Conservation (phyloP, 2,888 invertebrate genomes). For the Tethea ocularis region DNA sequence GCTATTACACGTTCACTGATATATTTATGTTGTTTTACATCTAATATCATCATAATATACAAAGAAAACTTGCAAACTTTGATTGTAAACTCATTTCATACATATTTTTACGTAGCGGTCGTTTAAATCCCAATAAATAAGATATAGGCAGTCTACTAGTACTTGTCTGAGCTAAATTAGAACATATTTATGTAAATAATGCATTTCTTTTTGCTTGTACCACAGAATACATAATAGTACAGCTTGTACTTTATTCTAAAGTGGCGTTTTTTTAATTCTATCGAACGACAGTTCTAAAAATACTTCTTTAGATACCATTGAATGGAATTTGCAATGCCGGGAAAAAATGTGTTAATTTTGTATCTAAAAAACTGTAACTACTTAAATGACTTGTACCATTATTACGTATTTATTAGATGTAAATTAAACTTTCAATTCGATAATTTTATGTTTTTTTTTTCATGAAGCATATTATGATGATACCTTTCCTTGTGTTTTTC, state of each 20-base stretch:
- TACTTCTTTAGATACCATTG: background rate
- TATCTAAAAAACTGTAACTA: background rate
- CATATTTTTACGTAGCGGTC: background rate
- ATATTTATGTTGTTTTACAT: background rate
- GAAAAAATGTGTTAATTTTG: constrained; percentile 5
- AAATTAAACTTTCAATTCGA: background rate
- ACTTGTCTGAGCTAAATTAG: background rate
- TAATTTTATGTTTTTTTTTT: background rate
- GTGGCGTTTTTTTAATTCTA: background rate
- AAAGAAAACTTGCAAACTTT: too few relatives aligned
- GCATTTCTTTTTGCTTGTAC: background rate
- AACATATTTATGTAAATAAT: background rate
- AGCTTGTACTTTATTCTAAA: background rate
- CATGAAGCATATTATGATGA: constrained; percentile 9
- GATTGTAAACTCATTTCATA: background rate
- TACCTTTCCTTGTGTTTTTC: constrained; percentile 35
- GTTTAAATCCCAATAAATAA: background rate
- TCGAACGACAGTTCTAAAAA: background rate
- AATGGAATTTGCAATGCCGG: background rate
- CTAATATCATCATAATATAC: background rate
- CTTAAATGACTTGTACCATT: background rate
- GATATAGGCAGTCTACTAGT: too few relatives aligned
- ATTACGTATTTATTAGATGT: constrained; percentile 4
- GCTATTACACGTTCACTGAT: background rate
- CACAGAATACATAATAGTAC: too few relatives aligned